Conservation (phyloP, 1,140 invertebrate genomes). For the Trinorchestia longiramus region DNA sequence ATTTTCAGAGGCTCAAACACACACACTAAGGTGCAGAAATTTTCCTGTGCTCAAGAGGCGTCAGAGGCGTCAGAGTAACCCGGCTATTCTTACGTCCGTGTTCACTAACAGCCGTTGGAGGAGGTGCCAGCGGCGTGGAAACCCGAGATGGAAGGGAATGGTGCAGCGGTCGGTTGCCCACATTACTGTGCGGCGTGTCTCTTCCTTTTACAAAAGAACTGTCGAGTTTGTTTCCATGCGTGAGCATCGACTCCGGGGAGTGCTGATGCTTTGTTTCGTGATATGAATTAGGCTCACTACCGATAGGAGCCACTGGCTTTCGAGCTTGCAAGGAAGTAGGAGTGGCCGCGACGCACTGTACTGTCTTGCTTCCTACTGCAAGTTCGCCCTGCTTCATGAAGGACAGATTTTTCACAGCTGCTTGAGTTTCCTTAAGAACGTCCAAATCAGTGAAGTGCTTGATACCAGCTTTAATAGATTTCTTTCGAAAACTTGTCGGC, state of each 20-base stretch:
- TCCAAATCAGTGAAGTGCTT: constrained; percentile 35
- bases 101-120: neutral
- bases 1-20: neutral
- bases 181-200: neutral
- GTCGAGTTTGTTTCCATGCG: neutral
- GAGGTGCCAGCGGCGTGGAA: neutral
- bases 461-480: neutral
- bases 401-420: neutral
- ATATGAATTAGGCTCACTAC: neutral
- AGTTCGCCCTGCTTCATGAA: neutral
- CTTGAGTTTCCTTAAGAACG: neutral
- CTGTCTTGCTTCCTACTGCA: neutral
- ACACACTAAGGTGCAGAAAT: constrained; percentile 12
- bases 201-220: neutral
- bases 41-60: constrained; percentile 25
- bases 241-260: neutral
- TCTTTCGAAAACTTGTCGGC: constrained; percentile 25
- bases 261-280: neutral
- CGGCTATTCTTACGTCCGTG: constrained; percentile 33
- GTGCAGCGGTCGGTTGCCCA: neutral
- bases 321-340: neutral
- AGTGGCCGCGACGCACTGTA: neutral
- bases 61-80: constrained; percentile 11
- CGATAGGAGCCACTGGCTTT: neutral
- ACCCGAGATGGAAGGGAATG: constrained; percentile 13